A percentile compares a stretch with the other conserved stretches of the same genome.
phyloP scores from a whole-genome alignment of 2,888 invertebrate genomes.

The Sinohyriopsis cumingii region DNA sequence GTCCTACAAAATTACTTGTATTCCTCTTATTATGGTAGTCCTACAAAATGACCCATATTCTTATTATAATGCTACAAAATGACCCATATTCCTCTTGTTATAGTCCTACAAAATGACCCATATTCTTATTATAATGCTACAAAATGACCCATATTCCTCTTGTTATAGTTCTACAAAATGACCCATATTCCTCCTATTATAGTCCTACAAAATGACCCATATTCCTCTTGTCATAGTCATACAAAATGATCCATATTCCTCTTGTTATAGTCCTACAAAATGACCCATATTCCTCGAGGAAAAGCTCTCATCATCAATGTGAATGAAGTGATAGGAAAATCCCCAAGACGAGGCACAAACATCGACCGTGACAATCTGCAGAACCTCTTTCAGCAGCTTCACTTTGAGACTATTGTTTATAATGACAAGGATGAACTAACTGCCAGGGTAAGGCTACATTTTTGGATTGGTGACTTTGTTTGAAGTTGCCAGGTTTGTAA shows the following conservation, averaged over 20 bases:
- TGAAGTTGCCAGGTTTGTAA: too few relatives aligned
- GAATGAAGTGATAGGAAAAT: slow-evolving; percentile 57
- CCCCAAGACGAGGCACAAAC: slow-evolving; percentile 58
- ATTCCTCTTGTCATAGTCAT: neutral
- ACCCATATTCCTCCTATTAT: neutral
- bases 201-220: too few relatives aligned
- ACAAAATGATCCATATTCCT: neutral
- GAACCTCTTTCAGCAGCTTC: slow-evolving; percentile 57
- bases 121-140: too few relatives aligned
- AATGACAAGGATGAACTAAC: slow-evolving; percentile 60
- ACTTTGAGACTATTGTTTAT: slow-evolving; percentile 57
- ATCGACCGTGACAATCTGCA: slow-evolving; percentile 62
- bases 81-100: too few relatives aligned
- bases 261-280: slow-evolving; percentile 58
- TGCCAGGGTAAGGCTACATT: slow-evolving; percentile 47
- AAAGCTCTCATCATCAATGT: slow-evolving; percentile 64
- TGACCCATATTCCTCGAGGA: slow-evolving; percentile 61
- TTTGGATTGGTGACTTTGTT: neutral
- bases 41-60: too few relatives aligned
- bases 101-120: too few relatives aligned
- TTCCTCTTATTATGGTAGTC: too few relatives aligned
- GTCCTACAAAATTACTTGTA: too few relatives aligned
- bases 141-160: neutral
- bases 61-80: too few relatives aligned
- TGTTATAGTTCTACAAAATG: too few relatives aligned